Evolutionary conservation across 2,888 invertebrate genomes (phyloP).

Genomic region (Tolmerus cingulatus): DNA sequence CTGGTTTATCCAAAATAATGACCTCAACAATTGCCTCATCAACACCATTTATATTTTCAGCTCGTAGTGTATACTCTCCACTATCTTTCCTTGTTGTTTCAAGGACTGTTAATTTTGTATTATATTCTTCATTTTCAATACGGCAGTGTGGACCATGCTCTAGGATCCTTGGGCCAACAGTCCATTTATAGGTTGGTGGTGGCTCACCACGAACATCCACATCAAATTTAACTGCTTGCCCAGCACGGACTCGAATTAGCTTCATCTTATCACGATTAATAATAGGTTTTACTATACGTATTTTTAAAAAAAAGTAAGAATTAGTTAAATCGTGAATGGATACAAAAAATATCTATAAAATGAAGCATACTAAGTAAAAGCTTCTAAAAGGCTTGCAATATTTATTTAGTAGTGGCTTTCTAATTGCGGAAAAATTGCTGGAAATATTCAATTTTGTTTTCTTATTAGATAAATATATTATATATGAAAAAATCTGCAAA

Average conservation of each 20-base stretch:
- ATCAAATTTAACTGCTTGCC: constrained; percentile 88
- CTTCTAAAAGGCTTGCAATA: neutral
- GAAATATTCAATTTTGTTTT: neutral
- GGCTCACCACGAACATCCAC: constrained; percentile 98
- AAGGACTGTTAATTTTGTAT: constrained; percentile 82
- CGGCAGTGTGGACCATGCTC: constrained; percentile 74
- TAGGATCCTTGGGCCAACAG: constrained; percentile 66
- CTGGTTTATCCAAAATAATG: constrained; percentile 74
- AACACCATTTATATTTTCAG: constrained; percentile 91
- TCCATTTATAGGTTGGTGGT: constrained; percentile 89
- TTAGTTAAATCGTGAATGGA: neutral
- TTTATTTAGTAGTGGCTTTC: neutral
- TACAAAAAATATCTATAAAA: neutral
- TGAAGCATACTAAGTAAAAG: constrained; percentile 41
- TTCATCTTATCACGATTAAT: constrained; percentile 95
- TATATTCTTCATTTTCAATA: constrained; percentile 90
- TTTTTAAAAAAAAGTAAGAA: neutral
- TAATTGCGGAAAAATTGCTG: neutral
- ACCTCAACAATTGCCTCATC: constrained; percentile 96
- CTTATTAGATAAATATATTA: neutral
- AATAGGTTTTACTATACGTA: constrained; percentile 86
- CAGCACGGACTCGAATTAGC: constrained; percentile 87
- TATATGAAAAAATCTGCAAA: neutral
- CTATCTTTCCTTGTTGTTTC: constrained; percentile 86
- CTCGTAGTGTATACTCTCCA: constrained; percentile 89